A percentile compares a stretch with the other conserved stretches of the same genome.
These are phyloP conservation scores for Odocoileus hemionus DNA, from an alignment of 2,113 vertebrate genomes.

Conservation along the genomic window DNA sequence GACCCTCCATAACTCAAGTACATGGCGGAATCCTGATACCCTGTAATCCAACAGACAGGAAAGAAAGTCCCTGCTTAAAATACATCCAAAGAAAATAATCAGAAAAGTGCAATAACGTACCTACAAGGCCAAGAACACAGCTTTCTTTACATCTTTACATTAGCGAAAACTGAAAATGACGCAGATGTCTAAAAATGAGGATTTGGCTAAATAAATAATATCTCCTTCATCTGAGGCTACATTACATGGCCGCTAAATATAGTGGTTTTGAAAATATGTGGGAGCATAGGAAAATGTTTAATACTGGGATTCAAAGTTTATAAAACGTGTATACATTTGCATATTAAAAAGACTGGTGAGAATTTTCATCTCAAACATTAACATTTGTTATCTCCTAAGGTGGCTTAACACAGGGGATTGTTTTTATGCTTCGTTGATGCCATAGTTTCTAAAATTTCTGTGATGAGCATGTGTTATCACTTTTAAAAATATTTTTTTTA, in stretches of 20 bases:
- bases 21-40: accelerated
- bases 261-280: neutral
- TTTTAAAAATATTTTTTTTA: neutral
- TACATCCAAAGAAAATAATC: neutral
- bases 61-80: neutral
- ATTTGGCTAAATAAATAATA: neutral
- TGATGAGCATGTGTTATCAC: neutral
- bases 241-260: neutral
- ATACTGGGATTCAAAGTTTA: neutral
- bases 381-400: neutral
- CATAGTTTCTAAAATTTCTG: neutral
- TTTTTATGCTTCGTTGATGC: neutral
- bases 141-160: accelerated
- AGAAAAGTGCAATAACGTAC: accelerated
- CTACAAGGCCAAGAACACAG: accelerated
- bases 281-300: neutral
- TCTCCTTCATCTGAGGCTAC: neutral
- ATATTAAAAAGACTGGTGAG: neutral
- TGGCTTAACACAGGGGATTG: neutral
- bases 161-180: neutral
- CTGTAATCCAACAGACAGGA: accelerated
- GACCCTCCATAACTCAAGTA: too few species aligned
- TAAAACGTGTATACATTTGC: neutral
- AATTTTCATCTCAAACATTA: neutral
- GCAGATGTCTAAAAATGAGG: neutral